Base-by-base conservation (phyloP, 1,140 invertebrate genomes). In the Caenorhabditis briggsae region DNA sequence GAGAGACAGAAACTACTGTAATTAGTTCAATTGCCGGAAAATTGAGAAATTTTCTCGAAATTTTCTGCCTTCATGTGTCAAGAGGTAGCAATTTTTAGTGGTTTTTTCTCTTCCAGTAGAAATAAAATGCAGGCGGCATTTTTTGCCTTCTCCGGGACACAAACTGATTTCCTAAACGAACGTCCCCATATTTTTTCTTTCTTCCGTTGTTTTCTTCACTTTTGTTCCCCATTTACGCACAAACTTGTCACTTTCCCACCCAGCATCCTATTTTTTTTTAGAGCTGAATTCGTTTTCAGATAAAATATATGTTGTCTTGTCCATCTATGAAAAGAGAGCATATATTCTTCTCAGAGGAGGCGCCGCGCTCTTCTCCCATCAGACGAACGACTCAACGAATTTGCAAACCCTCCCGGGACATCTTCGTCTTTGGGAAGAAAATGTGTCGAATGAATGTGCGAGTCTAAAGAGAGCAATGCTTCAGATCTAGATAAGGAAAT, bases 11-110 rank as follows among this genome's bases (percentile, higher is more conserved):
- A 9, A 61, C n/a, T 20, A 78, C 70, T 78, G 46, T 78, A 78
- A 78, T 78, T 78, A 78, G 70, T 78, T 78, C 70, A 78, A 78
- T 78, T 78, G 70, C 43, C 70, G 70, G 43, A 50, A 78, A 78
- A 78, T 50, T 33, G 33, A 33, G 33, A 2, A 33, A 33, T 33
- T 33, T 78, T 78, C 70, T 78, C 46, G 70, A 78, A 53, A 53
- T 20, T 7, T 58, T 33, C 23, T 74, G 65, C 41, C 65, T 46
- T 78, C 70, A 78, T 53, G 70, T 78, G 70, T 46, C 7, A 78
- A 70, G 14, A 25, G 1, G 12, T 43, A 5, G 41, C 64, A 43
- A 46, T 70, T 61, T 43, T 46, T 33, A 70, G n/a, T 43, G 16
- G 1, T 18, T 18, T 18, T 43, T 18, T 33, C 33, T 33, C 33